A percentile compares a stretch with the other conserved stretches of the same genome.
phyloP scores from a whole-genome alignment of 2,888 invertebrate species.

The Dynastes hyllus region DNA sequence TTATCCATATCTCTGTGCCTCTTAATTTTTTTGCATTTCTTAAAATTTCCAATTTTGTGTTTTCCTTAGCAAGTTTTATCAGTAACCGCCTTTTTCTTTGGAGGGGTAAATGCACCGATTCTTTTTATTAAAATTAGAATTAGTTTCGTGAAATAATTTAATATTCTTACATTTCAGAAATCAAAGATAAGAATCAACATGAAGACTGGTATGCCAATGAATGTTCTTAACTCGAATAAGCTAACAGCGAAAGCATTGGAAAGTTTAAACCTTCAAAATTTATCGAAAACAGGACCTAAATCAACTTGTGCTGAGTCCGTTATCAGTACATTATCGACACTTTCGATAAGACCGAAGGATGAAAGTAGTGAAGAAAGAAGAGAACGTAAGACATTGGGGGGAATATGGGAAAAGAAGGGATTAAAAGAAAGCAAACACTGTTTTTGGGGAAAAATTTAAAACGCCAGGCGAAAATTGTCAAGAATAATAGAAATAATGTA shows the following conservation, averaged over 20 bases:
- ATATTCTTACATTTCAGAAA: slow-evolving; percentile 58
- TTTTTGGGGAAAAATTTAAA: no score
- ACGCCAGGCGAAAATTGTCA: slow-evolving; percentile 84
- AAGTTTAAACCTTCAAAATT: slow-evolving; percentile 75
- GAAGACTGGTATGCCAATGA: slow-evolving; percentile 84
- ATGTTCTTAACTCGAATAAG: slow-evolving; percentile 77
- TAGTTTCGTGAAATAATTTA: background rate
- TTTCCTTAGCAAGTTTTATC: no score
- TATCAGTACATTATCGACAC: slow-evolving; percentile 79
- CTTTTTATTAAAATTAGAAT: background rate
- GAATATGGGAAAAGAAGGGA: slow-evolving; percentile 85
- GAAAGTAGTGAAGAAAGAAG: slow-evolving; percentile 86
- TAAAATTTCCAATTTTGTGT: no score
- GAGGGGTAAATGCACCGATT: no score
- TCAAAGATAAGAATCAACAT: slow-evolving; percentile 81
- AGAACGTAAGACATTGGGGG: slow-evolving; percentile 83
- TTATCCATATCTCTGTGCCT: no score
- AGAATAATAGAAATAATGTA: slow-evolving; percentile 84
- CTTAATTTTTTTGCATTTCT: no score
- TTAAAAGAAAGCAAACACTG: slow-evolving; percentile 87
- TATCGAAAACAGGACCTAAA: slow-evolving; percentile 70
- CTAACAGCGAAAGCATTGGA: slow-evolving; percentile 82
- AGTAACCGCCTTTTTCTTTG: no score
- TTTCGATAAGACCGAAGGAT: slow-evolving; percentile 82
- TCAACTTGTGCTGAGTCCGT: slow-evolving; percentile 79